Conservation (phyloP, 2,888 invertebrate species). For the Drosophila peninsularis region DNA sequence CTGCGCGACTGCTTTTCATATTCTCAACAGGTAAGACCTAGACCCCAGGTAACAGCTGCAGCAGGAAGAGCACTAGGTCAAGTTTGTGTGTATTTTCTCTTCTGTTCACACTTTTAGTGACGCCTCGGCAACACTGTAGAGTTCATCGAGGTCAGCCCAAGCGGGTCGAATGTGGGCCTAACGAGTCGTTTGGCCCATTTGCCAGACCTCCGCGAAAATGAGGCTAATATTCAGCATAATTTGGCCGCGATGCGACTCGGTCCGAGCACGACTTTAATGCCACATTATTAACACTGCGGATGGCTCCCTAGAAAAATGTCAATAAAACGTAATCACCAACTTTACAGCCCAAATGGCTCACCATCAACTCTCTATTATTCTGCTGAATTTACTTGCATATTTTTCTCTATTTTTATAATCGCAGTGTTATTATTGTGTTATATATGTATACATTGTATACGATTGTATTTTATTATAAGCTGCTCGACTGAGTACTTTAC, state of each 20-base stretch:
- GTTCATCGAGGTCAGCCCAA: slow-evolving; percentile 43
- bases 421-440: not conserved
- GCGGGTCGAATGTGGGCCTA: slow-evolving; percentile 34
- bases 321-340: slow-evolving; percentile 38
- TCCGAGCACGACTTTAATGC: slow-evolving; percentile 44
- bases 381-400: slow-evolving; percentile 32
- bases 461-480: not conserved
- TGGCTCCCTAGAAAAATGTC: slow-evolving; percentile 41
- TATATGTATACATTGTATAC: not conserved
- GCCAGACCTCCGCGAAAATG: slow-evolving; percentile 47
- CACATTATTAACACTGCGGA: slow-evolving; percentile 38
- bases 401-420: slow-evolving; percentile 8
- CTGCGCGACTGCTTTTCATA: not conserved
- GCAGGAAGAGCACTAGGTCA: slow-evolving; percentile 41
- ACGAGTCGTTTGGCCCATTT: slow-evolving; percentile 41
- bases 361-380: slow-evolving; percentile 13
- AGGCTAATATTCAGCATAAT: slow-evolving; percentile 63
- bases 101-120: slow-evolving; percentile 12
- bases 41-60: slow-evolving; percentile 13
- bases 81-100: slow-evolving; percentile 43
- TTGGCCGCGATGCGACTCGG: slow-evolving; percentile 37
- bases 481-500: too few relatives aligned
- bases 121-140: slow-evolving; percentile 24
- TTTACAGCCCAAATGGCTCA: slow-evolving; percentile 29
- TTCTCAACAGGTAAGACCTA: slow-evolving; percentile 63